Base-by-base conservation (phyloP, 1,140 invertebrate genomes). In the Ectropis grisescens region DNA sequence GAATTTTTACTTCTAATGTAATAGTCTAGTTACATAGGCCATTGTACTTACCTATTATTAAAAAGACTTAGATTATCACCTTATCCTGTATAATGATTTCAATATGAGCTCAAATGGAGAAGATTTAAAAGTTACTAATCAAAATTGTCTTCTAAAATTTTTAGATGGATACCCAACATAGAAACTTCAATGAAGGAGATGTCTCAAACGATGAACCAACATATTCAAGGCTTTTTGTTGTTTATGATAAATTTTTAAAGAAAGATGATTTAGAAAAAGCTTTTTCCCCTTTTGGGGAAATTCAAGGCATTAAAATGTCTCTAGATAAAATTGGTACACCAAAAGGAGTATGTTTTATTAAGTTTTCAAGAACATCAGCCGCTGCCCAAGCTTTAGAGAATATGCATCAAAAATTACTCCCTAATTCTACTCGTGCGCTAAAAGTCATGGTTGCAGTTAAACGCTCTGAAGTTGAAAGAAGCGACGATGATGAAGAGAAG, bases 291-390 rank as follows among this genome's bases (percentile, higher is more conserved):
- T 96, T 89, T 78, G 95, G 95, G n/a, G 87, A 85, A 19, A 92
- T 97, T 36, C 91, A 95, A 78, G 93, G 96, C 75, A 86, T 97
- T 29, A 92, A 91, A 89, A 88, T 95, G 42, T 91, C 96, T 11
- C 93, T 92, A 74, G 93, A 96, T 33, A 86, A 84, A 27, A 90
- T 93, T 22, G 92, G 92, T 16, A 90, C 95, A 66, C 89, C 90
- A 53, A 96, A 95, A 88, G 94, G 94, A 13, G 76, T 86, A 11
- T 75, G 89, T 0, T 95, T 93, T 59, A 88, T 95, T 5, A 94
- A 94, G 71, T 95, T 89, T 75, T 86, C 89, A 0, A 94, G 93
- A 82, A 93, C 93, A 1, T 93, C 91, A 0, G 91, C 94, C 82
- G 93, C 93, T 8, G 93, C 93, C 1, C 80, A 82, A 34, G 93